These are phyloP conservation scores for Paracanthobrama guichenoti DNA, from an alignment of 2,113 vertebrate genomes.

Conservation along the genomic window DNA sequence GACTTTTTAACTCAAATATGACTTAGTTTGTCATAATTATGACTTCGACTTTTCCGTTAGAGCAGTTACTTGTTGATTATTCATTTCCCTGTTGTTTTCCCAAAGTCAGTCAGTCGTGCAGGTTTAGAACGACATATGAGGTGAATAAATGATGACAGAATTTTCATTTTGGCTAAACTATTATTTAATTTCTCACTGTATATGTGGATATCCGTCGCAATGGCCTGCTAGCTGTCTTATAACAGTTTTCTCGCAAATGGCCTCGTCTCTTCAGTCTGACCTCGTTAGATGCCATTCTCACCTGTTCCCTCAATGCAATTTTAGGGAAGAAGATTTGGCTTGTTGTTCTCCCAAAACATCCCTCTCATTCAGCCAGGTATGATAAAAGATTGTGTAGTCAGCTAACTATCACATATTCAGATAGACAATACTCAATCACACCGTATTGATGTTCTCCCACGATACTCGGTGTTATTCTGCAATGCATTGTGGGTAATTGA, in stretches of 20 bases:
- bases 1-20: too few species aligned
- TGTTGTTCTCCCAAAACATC: background rate
- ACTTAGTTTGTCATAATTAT: too few species aligned
- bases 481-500: background rate
- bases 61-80: too few species aligned
- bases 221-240: background rate
- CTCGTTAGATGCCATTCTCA: conserved; percentile 24
- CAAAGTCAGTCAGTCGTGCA: background rate
- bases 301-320: background rate
- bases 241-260: background rate
- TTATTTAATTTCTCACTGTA: background rate
- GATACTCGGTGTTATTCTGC: background rate
- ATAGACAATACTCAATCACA: conserved; percentile 24
- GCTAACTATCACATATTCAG: background rate
- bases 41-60: too few species aligned
- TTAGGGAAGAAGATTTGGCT: background rate
- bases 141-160: background rate
- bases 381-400: background rate
- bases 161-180: background rate
- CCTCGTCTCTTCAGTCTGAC: background rate
- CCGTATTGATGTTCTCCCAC: background rate
- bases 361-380: background rate
- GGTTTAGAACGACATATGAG: background rate
- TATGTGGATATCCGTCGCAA: background rate
- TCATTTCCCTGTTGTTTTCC: too few species aligned